These are phyloP conservation scores for Scomber colias DNA, from an alignment of 2,113 vertebrate species.

Conservation along the genomic window DNA sequence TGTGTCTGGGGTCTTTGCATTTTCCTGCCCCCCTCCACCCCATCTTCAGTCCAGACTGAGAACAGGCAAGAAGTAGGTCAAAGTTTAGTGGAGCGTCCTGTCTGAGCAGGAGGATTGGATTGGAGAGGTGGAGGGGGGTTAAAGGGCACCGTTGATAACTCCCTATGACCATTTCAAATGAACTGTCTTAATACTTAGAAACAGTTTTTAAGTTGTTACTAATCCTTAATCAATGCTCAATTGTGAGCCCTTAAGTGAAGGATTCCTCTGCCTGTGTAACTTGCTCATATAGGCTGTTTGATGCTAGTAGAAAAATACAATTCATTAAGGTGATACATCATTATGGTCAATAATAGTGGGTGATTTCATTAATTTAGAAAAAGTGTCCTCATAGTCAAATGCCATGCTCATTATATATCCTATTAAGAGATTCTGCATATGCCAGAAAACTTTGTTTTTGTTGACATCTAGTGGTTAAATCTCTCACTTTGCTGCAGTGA, in stretches of 20 bases:
- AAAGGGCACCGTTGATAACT: slow-evolving; percentile 31
- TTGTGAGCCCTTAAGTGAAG: too few relatives aligned
- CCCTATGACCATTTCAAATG: not conserved
- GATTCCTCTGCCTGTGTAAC: not conserved
- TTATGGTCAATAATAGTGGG: not conserved
- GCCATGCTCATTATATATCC: too few relatives aligned
- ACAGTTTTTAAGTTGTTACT: too few relatives aligned
- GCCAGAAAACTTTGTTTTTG: too few relatives aligned
- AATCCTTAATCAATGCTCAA: too few relatives aligned
- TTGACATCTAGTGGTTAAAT: too few relatives aligned
- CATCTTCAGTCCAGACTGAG: slow-evolving; percentile 38
- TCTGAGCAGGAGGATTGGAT: slow-evolving; percentile 69
- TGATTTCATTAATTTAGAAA: too few relatives aligned
- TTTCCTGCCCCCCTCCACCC: not conserved
- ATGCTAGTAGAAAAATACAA: not conserved
- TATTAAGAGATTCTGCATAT: too few relatives aligned
- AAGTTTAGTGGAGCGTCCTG: slow-evolving; percentile 80
- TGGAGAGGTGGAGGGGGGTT: slow-evolving; percentile 40
- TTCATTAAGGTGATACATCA: not conserved
- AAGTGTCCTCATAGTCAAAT: too few relatives aligned
- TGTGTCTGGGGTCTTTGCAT: slow-evolving; percentile 47
- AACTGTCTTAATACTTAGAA: too few relatives aligned
- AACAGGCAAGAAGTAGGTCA: slow-evolving; percentile 76
- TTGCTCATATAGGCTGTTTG: not conserved
- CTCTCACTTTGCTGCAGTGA: not conserved